phyloP scores from a whole-genome alignment of 2,113 vertebrate species.

The Polypterus bichir region DNA sequence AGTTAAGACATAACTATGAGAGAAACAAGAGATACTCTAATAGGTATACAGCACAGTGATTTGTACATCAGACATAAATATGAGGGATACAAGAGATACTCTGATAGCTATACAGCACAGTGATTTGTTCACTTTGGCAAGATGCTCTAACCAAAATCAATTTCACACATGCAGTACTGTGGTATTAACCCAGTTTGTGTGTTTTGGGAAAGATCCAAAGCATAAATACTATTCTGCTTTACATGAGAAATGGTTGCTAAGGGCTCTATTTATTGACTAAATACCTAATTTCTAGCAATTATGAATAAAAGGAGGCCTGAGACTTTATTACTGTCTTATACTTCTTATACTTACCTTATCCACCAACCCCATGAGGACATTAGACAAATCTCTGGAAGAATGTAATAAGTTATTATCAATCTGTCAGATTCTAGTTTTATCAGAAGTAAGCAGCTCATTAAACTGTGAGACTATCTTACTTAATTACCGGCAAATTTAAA shows the following conservation, averaged over 20 bases:
- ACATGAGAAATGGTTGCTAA: conserved; percentile 29
- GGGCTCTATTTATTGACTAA: conserved; percentile 30
- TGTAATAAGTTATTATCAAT: not conserved
- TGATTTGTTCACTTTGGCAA: conserved; percentile 35
- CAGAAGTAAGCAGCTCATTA: not conserved
- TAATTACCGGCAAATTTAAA: not conserved
- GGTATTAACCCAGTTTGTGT: conserved; percentile 20
- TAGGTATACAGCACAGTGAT: too few relatives aligned
- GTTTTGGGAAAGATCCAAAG: conserved; percentile 22
- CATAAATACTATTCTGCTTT: conserved; percentile 31
- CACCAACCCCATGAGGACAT: not conserved
- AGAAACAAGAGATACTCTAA: too few relatives aligned
- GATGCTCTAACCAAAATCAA: conserved; percentile 26
- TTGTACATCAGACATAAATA: too few relatives aligned
- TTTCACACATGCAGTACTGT: conserved; percentile 31
- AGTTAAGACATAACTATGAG: too few relatives aligned
- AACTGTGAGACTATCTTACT: not conserved
- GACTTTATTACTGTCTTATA: not conserved
- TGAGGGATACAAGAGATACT: too few relatives aligned
- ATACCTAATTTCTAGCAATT: conserved; percentile 29
- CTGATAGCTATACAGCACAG: not conserved
- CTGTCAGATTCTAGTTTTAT: not conserved
- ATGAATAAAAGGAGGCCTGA: conserved; percentile 12
- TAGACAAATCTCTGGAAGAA: not conserved
- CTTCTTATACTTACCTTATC: not conserved